phyloP scores from a whole-genome alignment of 2,113 vertebrate genomes.

The Megaleporinus macrocephalus region DNA sequence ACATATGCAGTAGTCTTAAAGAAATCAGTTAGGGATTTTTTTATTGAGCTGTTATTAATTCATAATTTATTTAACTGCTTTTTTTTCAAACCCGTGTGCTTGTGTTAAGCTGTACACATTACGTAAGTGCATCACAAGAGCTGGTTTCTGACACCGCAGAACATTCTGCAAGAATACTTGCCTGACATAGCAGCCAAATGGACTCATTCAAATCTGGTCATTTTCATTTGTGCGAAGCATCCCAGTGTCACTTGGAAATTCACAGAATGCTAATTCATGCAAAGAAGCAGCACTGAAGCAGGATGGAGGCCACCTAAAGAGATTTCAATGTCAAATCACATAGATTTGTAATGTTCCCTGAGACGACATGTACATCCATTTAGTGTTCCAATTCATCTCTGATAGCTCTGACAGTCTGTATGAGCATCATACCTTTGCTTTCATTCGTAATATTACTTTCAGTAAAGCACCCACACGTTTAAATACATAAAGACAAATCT shows the following conservation, averaged over 20 bases:
- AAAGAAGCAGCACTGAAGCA: constrained; percentile 17
- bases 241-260: constrained; percentile 38
- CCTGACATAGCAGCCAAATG: not conserved
- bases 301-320: not conserved
- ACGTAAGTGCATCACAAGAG: not conserved
- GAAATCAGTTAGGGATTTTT: not conserved
- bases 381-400: too few relatives aligned
- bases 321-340: constrained; percentile 36
- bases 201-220: constrained; percentile 45
- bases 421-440: too few relatives aligned
- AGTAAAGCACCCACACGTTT: not conserved
- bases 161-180: not conserved
- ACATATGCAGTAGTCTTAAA: not conserved
- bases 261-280: constrained; percentile 50
- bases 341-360: not conserved
- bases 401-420: too few relatives aligned
- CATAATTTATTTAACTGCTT: not conserved
- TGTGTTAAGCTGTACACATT: not conserved
- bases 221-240: constrained; percentile 50
- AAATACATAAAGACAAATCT: not conserved
- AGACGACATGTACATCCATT: too few relatives aligned
- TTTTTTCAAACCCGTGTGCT: too few relatives aligned
- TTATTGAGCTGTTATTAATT: not conserved
- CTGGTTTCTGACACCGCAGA: not conserved
- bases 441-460: not conserved